Base-by-base conservation (phyloP, 1,140 invertebrate genomes). In the Potamilus streckersoni region DNA sequence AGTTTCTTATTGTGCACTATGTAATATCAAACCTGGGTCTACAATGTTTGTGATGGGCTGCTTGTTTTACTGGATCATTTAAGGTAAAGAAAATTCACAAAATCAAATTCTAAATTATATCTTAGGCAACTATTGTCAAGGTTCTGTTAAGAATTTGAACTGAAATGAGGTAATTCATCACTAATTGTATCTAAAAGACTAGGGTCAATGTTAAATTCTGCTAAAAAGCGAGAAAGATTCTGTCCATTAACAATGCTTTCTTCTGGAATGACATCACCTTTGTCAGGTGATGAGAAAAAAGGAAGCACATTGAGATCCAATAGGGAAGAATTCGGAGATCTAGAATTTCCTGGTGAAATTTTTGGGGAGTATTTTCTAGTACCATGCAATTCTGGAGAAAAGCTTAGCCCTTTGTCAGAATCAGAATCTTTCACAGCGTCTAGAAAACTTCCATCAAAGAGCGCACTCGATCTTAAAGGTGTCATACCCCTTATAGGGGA, bases 391-490 rank as follows among this genome's bases (percentile, higher is more conserved):
- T 77, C 65, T 23, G 64, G 75, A 0, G 70, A 77, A 12, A 80
- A 61, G 2, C 75, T 67, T 64, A 64, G 38, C 19, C 55, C 59
- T 69, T 69, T 76, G 58, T 72, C 76, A 49, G 38, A 49, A 11
- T 49, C 38, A 49, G 38, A 49, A 23, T 80, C 79, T n/a, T 60
- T 69, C 17, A 80, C 31, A 59, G 63, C 71, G 55, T 81, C 80
- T 55, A 81, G 67, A 69, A 81, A 81, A 62, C 80, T 81, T 6
- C 71, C 76, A 68, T 81, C 77, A 64, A 76, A 81, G 55, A 79
- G 59, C 16, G 49, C 64, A 68, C 67, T 64, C 17, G 23, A 17
- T 62, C 63, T 69, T 19, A 76, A 38, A 57, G 80, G 80, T 0
- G 80, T 81, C 20, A 79, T 23, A 61, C 76, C 76, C 5, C 60